phyloP scores from a whole-genome alignment of 2,888 invertebrate species.

The Heliconius cydno region DNA sequence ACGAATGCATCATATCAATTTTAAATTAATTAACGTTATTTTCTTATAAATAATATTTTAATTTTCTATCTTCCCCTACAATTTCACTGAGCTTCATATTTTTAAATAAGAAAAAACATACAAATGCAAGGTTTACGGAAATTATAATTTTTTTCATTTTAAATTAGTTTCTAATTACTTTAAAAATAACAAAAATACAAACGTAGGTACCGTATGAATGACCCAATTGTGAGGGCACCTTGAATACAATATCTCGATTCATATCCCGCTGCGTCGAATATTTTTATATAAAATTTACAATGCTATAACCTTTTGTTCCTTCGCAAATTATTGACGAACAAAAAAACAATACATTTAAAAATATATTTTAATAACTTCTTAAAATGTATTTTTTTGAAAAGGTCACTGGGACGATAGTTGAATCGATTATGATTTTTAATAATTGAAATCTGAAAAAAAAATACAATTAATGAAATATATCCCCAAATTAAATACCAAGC shows the following conservation, averaged over 20 bases:
- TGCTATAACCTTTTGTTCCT: constrained; percentile 25
- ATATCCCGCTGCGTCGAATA: constrained; percentile 20
- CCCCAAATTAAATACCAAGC: too few species aligned
- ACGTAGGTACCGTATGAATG: constrained; percentile 7
- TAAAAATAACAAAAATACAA: not conserved
- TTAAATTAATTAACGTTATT: too few species aligned
- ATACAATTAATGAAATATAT: not conserved
- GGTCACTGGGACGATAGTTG: not conserved
- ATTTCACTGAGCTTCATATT: too few species aligned
- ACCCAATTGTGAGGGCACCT: constrained; percentile 27
- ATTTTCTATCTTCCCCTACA: too few species aligned
- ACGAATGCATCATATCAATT: not conserved
- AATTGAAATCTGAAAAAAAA: not conserved
- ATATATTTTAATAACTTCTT: not conserved
- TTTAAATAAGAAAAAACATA: too few species aligned
- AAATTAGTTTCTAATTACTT: not conserved
- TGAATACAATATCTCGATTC: constrained; percentile 14
- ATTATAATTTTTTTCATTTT: too few species aligned
- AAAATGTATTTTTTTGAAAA: not conserved
- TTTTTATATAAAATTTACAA: constrained; percentile 30
- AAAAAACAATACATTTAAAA: constrained; percentile 14
- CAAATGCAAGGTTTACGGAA: too few species aligned
- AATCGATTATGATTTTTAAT: not conserved
- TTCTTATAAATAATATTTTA: too few species aligned
- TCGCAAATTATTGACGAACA: constrained; percentile 13